Percentiles rank a stretch among this genome's conserved stretches.
Conservation (phyloP, 1,140 invertebrate species). For the Sinonovacula constricta region DNA sequence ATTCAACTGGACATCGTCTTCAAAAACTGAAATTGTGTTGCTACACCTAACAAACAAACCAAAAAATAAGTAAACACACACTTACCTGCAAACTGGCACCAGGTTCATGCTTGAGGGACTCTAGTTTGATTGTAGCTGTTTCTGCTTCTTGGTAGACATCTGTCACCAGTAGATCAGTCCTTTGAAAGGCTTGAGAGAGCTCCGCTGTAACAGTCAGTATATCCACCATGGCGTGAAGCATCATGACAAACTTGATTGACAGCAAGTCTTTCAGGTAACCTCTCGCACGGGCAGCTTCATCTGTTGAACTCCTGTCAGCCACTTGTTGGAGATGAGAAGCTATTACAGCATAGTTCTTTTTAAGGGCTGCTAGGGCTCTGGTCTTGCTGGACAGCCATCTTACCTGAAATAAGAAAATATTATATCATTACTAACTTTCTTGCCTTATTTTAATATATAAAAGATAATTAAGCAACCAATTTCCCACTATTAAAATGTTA, state of each 20-base stretch:
- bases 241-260: not conserved
- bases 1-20: not conserved
- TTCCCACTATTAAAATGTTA: not conserved
- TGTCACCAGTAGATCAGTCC: not conserved
- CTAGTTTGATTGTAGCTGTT: not conserved
- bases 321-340: constrained; percentile 13
- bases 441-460: not conserved
- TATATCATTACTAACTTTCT: not conserved
- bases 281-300: constrained; percentile 9
- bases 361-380: not conserved
- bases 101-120: constrained; percentile 9
- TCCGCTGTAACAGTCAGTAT: not conserved
- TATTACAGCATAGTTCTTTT: not conserved
- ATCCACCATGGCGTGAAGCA: constrained; percentile 21
- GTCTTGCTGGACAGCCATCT: constrained; percentile 18
- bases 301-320: not conserved
- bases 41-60: not conserved
- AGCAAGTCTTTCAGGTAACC: constrained; percentile 4
- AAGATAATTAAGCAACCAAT: not conserved
- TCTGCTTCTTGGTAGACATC: constrained; percentile 4
- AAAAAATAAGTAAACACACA: not conserved
- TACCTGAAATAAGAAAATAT: constrained; percentile 1
- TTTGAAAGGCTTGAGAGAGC: constrained; percentile 8
- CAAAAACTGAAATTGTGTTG: not conserved
- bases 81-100: not conserved